Percentiles rank a stretch among this genome's conserved stretches.
Conservation (phyloP, 2,797 vertebrate genomes). For the Amblyraja radiata region DNA sequence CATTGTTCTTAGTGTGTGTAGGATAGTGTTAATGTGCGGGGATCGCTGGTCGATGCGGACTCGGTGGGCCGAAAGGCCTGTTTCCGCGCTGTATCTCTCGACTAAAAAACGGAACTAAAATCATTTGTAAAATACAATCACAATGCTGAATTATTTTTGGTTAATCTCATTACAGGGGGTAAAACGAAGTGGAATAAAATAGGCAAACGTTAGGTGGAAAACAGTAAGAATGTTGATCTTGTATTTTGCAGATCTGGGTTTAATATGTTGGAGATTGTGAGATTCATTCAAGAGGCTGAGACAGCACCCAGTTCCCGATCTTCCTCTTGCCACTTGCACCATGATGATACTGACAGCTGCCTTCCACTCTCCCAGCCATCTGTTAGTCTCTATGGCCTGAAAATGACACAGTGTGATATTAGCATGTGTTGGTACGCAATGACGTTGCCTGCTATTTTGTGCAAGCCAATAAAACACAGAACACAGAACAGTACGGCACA, state of each 20-base stretch:
- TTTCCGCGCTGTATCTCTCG: no score
- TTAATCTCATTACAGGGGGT: neutral
- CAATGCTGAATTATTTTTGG: neutral
- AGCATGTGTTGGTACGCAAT: slow-evolving; percentile 16
- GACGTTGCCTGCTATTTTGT: slow-evolving; percentile 16
- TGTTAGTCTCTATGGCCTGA: slow-evolving; percentile 33
- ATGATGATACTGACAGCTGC: slow-evolving; percentile 22
- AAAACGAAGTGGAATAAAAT: neutral
- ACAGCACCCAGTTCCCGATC: slow-evolving; percentile 2
- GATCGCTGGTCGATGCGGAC: no score
- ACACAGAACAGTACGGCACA: no score
- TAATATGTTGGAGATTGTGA: neutral
- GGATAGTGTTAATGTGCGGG: no score
- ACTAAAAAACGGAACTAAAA: no score
- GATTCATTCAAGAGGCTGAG: slow-evolving; percentile 9
- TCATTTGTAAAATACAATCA: neutral
- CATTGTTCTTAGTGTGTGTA: no score
- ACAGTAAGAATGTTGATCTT: slow-evolving; percentile 8
- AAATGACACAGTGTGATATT: slow-evolving; percentile 35
- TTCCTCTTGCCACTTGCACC: slow-evolving; percentile 23
- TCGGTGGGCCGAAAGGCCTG: no score
- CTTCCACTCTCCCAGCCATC: slow-evolving; percentile 20
- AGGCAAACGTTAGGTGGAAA: neutral
- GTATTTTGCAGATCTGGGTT: neutral
- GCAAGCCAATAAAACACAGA: neutral